phyloP scores from a whole-genome alignment of 2,797 vertebrate species.

The Poecilia wingei region DNA sequence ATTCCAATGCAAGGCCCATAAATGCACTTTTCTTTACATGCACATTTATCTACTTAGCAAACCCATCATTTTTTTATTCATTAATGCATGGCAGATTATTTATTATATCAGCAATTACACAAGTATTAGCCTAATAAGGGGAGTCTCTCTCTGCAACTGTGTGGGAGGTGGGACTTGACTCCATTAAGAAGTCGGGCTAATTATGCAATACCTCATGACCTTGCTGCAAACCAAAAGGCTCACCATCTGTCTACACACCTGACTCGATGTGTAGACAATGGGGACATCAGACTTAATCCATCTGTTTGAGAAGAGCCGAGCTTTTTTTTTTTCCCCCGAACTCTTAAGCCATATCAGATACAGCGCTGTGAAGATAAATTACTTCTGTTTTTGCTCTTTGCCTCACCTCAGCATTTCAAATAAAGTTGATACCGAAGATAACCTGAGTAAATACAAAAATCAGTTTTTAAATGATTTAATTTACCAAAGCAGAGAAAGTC shows the following conservation, averaged over 20 bases:
- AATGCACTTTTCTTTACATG: constrained; percentile 81
- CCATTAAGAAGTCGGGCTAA: constrained; percentile 30
- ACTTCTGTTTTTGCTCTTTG: background rate
- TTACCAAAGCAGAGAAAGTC: background rate
- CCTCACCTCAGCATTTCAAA: background rate
- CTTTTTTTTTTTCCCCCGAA: constrained; percentile 43
- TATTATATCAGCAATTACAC: constrained; percentile 70
- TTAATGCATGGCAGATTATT: constrained; percentile 79
- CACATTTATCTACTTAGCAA: constrained; percentile 77
- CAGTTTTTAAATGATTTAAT: background rate
- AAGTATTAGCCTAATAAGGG: constrained; percentile 54
- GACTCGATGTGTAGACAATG: constrained; percentile 49
- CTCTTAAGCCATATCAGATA: constrained; percentile 14
- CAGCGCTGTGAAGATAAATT: background rate
- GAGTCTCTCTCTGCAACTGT: constrained; percentile 43
- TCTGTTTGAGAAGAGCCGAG: constrained; percentile 29
- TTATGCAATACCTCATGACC: constrained; percentile 38
- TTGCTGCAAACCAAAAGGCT: constrained; percentile 42
- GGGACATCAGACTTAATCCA: constrained; percentile 20
- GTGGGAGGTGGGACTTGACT: constrained; percentile 11
- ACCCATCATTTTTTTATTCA: constrained; percentile 72
- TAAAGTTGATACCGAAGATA: background rate
- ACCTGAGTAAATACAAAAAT: background rate
- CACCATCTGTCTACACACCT: constrained; percentile 56
- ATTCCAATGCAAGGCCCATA: constrained; percentile 80